phyloP scores from a whole-genome alignment of 2,797 vertebrate genomes.

The Acanthiza pusilla region DNA sequence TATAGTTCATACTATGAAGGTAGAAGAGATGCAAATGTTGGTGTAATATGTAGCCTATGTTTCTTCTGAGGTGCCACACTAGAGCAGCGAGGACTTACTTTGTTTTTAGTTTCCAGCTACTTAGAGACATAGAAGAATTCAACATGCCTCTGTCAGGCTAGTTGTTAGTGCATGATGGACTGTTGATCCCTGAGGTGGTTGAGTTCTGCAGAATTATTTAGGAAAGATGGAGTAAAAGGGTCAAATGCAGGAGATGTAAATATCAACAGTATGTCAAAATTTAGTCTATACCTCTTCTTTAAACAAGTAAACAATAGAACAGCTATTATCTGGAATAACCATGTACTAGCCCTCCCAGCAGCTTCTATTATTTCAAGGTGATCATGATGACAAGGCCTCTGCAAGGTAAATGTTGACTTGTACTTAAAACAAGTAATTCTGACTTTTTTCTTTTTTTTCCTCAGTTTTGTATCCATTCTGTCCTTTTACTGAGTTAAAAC shows the following conservation, averaged over 20 bases:
- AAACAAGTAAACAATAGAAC: background rate
- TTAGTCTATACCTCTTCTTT: background rate
- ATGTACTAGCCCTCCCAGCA: background rate
- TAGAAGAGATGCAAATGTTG: background rate
- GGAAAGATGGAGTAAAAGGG: background rate
- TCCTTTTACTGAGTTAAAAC: background rate
- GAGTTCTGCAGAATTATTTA: background rate
- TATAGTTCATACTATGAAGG: background rate
- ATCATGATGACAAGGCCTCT: background rate
- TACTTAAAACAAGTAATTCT: background rate
- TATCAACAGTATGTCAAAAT: background rate
- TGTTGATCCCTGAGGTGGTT: background rate
- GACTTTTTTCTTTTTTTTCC: fast-evolving
- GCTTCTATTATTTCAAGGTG: background rate
- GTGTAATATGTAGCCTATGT: background rate
- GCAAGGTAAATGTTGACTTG: background rate
- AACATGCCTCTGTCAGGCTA: background rate
- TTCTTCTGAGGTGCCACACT: background rate
- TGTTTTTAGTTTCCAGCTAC: background rate
- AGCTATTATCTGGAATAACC: background rate
- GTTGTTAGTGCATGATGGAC: background rate
- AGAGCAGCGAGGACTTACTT: background rate
- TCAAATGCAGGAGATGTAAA: background rate
- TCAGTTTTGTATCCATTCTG: background rate
- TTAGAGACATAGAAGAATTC: background rate